phyloP scores from a whole-genome alignment of 1,140 invertebrate species.

The Diplogasteroides magnus region DNA sequence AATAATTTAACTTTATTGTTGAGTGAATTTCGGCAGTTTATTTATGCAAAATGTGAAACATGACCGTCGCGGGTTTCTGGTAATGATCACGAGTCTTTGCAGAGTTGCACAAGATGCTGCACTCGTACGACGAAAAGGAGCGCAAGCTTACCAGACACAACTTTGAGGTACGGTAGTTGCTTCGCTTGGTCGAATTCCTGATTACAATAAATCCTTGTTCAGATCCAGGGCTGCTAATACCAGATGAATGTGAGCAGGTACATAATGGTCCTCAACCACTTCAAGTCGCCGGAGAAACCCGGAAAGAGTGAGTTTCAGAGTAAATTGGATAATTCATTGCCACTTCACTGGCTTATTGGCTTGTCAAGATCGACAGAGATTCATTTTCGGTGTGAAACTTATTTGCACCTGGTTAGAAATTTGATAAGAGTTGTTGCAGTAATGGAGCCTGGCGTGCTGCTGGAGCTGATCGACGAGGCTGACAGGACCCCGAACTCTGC shows the following conservation, averaged over 20 bases:
- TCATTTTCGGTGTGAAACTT: too few relatives aligned
- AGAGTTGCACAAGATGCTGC: constrained; percentile 25
- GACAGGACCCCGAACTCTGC: constrained; percentile 10
- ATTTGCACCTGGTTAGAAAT: too few relatives aligned
- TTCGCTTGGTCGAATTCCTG: background rate
- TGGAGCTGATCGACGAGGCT: constrained; percentile 29
- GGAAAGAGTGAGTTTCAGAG: constrained; percentile 29
- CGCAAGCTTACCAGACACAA: constrained; percentile 6
- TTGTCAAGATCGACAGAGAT: too few relatives aligned
- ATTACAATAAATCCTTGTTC: background rate
- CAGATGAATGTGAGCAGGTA: constrained; percentile 36
- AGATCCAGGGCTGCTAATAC: constrained; percentile 35
- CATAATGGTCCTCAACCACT: constrained; percentile 38
- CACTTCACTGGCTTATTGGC: too few relatives aligned
- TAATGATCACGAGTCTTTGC: too few relatives aligned
- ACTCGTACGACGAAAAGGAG: constrained; percentile 21
- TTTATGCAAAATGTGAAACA: too few relatives aligned
- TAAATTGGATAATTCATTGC: background rate
- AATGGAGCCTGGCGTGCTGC: constrained; percentile 33
- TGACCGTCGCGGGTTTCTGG: too few relatives aligned
- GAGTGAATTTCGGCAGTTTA: too few relatives aligned
- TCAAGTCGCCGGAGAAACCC: constrained; percentile 33
- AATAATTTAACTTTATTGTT: too few relatives aligned
- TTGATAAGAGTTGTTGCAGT: too few relatives aligned
- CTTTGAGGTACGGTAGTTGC: background rate